phyloP scores from a whole-genome alignment of 2,113 vertebrate genomes.

The Dasyprocta punctata region DNA sequence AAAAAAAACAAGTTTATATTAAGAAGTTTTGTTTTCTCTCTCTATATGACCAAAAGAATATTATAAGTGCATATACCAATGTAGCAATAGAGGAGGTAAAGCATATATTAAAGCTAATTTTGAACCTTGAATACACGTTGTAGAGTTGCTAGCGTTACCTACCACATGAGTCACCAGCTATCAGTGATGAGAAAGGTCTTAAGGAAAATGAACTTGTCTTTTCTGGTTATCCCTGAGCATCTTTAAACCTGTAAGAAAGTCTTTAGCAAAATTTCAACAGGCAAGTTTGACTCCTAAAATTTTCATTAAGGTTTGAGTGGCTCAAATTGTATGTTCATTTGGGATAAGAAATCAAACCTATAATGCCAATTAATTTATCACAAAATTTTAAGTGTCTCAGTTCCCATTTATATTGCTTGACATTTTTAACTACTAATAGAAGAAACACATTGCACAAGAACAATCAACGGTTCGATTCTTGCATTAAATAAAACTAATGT shows the following conservation, averaged over 20 bases:
- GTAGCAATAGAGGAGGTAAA: background rate
- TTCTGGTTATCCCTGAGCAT: background rate
- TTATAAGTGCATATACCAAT: background rate
- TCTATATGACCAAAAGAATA: background rate
- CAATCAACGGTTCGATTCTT: background rate
- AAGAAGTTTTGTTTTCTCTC: background rate
- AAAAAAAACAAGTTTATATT: background rate
- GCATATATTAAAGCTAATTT: background rate
- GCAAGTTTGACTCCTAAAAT: background rate
- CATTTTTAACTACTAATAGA: background rate
- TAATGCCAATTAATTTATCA: conserved; percentile 1
- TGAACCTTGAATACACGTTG: background rate
- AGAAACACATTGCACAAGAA: background rate
- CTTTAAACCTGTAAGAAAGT: background rate
- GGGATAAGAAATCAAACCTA: background rate
- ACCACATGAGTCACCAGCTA: background rate
- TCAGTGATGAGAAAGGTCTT: background rate
- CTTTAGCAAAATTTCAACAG: background rate
- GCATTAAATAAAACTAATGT: background rate
- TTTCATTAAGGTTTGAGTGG: background rate
- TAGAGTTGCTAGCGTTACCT: background rate
- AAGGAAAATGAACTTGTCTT: background rate
- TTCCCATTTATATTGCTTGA: background rate
- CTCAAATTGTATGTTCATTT: background rate
- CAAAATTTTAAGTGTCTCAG: background rate